Evolutionary conservation across 1,140 invertebrate genomes (phyloP).

Genomic region (Drosophila lowei): DNA sequence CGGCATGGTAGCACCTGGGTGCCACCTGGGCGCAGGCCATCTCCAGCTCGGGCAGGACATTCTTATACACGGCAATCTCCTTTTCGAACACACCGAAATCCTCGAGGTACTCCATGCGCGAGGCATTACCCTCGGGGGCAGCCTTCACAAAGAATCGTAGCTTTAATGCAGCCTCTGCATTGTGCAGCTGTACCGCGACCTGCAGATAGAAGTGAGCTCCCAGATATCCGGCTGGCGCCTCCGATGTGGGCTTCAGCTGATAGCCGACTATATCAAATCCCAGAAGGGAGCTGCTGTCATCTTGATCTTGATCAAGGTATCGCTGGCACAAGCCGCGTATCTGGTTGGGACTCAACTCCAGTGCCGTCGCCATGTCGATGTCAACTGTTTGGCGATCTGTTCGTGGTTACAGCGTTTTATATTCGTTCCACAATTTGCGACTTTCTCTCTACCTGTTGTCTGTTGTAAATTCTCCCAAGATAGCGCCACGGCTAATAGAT

Average conservation of each 20-base stretch:
- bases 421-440: conserved; percentile 5
- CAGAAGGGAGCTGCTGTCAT: conserved; percentile 34
- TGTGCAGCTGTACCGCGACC: conserved; percentile 39
- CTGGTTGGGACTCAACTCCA: conserved; percentile 83
- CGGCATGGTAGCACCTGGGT: conserved; percentile 83
- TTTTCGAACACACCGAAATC: conserved; percentile 84
- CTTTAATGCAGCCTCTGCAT: conserved; percentile 28
- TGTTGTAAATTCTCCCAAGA: conserved; percentile 42
- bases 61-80: conserved; percentile 83
- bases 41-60: conserved; percentile 79
- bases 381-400: conserved; percentile 38
- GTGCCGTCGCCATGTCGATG: conserved; percentile 82
- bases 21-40: conserved; percentile 60
- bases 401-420: conserved; percentile 32
- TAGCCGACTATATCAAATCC: conserved; percentile 67
- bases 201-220: conserved; percentile 83
- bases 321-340: conserved; percentile 83
- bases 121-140: conserved; percentile 80
- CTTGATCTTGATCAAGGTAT: conserved; percentile 82
- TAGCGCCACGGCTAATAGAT: conserved; percentile 14
- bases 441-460: conserved; percentile 10
- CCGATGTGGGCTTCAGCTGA: conserved; percentile 56
- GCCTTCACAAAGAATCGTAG: conserved; percentile 84
- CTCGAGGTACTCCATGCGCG: conserved; percentile 82
- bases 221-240: conserved; percentile 84